phyloP scores from a whole-genome alignment of 2,888 invertebrate genomes.

The Himalopsyche japonica region DNA sequence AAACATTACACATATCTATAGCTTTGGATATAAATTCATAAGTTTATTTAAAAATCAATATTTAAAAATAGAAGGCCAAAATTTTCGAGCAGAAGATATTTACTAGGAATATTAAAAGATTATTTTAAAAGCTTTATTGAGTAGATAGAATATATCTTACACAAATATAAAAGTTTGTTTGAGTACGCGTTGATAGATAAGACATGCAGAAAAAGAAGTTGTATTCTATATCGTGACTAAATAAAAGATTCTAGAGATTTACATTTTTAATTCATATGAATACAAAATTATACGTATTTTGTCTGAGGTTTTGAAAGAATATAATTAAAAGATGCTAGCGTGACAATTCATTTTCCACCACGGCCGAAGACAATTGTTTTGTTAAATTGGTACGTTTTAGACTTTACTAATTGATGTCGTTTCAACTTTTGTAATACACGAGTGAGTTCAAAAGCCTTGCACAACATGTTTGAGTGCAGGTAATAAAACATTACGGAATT shows the following conservation, averaged over 20 bases:
- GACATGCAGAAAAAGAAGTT: too few species aligned
- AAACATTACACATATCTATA: too few species aligned
- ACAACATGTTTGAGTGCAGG: neutral
- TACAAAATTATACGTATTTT: neutral
- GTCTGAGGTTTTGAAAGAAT: neutral
- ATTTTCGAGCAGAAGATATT: too few species aligned
- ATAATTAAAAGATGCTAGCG: neutral
- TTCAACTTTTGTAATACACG: neutral
- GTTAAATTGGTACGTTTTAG: neutral
- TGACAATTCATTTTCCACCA: neutral
- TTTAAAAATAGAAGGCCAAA: too few species aligned
- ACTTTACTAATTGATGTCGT: neutral
- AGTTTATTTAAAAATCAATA: neutral
- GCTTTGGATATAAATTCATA: too few species aligned
- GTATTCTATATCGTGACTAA: too few species aligned
- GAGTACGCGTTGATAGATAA: too few species aligned
- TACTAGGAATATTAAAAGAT: too few species aligned
- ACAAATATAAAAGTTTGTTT: too few species aligned
- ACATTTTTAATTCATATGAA: neutral
- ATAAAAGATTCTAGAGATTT: neutral
- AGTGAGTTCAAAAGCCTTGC: neutral
- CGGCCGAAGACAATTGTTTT: neutral
- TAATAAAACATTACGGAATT: neutral
- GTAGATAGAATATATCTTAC: too few species aligned
- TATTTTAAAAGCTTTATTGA: too few species aligned